These are phyloP conservation scores for Pseudomyrmex flavicornis DNA, from an alignment of 1,140 invertebrate genomes.

Conservation along the genomic window DNA sequence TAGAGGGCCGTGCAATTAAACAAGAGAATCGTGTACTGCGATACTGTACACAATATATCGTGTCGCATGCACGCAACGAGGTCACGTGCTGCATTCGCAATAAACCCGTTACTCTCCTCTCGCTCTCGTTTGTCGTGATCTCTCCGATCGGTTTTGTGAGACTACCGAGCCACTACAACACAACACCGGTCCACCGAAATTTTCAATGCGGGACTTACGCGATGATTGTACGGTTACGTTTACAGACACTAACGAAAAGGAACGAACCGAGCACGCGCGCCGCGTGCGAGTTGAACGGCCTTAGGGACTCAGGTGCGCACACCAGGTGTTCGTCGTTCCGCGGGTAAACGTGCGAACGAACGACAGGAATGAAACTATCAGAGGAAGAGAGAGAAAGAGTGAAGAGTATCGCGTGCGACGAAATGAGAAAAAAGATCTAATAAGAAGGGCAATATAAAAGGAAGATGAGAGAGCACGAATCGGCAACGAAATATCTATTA, in stretches of 20 bases:
- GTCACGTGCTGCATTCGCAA: neutral
- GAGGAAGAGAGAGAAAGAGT: neutral
- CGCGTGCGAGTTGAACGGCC: constrained; percentile 54
- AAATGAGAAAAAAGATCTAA: neutral
- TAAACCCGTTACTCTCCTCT: neutral
- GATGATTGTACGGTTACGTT: constrained; percentile 11
- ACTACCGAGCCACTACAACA: neutral
- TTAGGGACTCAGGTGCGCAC: constrained; percentile 53
- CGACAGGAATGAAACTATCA: constrained; percentile 51
- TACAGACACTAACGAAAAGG: constrained; percentile 26
- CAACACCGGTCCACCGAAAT: neutral
- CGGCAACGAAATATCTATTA: constrained; percentile 25
- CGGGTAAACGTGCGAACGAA: constrained; percentile 49
- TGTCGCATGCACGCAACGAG: neutral
- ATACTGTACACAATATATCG: neutral
- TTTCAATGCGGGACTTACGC: constrained; percentile 16
- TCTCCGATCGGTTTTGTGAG: neutral
- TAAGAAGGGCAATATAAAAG: neutral
- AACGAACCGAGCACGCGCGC: constrained; percentile 38
- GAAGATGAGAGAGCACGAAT: neutral
- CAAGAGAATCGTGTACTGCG: neutral
- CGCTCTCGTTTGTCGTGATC: neutral
- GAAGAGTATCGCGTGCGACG: no score
- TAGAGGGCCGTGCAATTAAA: no score
- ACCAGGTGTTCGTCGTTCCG: constrained; percentile 56